phyloP scores from a whole-genome alignment of 2,888 invertebrate genomes.

The Pheosia gnoma region DNA sequence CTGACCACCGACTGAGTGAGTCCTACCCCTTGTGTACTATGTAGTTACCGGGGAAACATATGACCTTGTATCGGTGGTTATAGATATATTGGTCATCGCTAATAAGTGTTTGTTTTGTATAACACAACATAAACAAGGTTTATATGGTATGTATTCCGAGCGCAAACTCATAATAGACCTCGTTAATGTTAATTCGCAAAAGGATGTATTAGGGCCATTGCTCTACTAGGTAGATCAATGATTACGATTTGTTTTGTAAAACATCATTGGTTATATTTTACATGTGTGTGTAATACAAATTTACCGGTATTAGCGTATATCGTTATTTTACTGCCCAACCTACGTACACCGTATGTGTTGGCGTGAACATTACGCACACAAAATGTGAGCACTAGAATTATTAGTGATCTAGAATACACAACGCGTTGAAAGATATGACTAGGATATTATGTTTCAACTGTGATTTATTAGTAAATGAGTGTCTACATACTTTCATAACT shows the following conservation, averaged over 20 bases:
- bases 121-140: conserved; percentile 15
- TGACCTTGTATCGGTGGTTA: conserved; percentile 65
- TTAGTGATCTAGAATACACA: neutral
- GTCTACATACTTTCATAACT: too few relatives aligned
- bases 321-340: neutral
- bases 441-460: too few relatives aligned
- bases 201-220: too few relatives aligned
- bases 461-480: too few relatives aligned
- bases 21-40: conserved; percentile 56
- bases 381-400: neutral
- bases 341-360: neutral
- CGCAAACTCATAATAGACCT: neutral
- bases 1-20: conserved; percentile 36
- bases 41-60: conserved; percentile 72
- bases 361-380: neutral
- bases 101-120: conserved; percentile 39
- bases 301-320: too few relatives aligned
- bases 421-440: neutral
- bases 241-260: too few relatives aligned
- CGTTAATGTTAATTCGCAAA: too few relatives aligned
- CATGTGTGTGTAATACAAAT: too few relatives aligned
- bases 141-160: neutral
- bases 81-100: conserved; percentile 61
- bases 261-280: too few relatives aligned
- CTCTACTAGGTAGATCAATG: too few relatives aligned